These are phyloP conservation scores for Malurus cyaneus DNA, from an alignment of 2,113 vertebrate genomes.

Conservation along the genomic window DNA sequence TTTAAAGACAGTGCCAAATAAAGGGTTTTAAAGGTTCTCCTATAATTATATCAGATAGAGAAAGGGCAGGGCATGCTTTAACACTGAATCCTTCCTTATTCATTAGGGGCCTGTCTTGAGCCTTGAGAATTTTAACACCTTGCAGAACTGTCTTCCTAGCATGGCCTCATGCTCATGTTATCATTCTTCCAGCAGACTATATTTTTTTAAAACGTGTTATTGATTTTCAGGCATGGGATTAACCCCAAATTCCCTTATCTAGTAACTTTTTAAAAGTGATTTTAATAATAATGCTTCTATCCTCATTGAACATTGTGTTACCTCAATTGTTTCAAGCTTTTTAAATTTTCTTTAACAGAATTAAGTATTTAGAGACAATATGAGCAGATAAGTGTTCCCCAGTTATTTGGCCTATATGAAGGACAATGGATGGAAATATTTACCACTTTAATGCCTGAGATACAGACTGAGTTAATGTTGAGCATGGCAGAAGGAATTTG, in stretches of 20 bases:
- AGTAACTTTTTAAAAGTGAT: neutral
- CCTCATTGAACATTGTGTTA: neutral
- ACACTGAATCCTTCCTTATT: constrained; percentile 1
- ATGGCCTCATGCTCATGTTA: neutral
- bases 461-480: neutral
- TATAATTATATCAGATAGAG: constrained; percentile 32
- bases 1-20: constrained; percentile 42
- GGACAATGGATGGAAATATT: neutral
- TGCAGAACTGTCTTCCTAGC: neutral
- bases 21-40: constrained; percentile 22
- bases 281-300: neutral
- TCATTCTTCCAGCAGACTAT: neutral
- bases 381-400: neutral
- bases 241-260: neutral
- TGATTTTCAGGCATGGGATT: neutral
- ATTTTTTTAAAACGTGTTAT: neutral
- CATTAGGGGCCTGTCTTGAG: neutral
- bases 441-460: neutral
- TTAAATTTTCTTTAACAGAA: neutral
- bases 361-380: neutral
- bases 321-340: neutral
- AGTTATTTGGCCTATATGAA: neutral
- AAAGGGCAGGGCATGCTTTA: constrained; percentile 18
- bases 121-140: neutral
- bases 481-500: neutral